phyloP scores from a whole-genome alignment of 2,888 invertebrate genomes.

The Nomada flava region DNA sequence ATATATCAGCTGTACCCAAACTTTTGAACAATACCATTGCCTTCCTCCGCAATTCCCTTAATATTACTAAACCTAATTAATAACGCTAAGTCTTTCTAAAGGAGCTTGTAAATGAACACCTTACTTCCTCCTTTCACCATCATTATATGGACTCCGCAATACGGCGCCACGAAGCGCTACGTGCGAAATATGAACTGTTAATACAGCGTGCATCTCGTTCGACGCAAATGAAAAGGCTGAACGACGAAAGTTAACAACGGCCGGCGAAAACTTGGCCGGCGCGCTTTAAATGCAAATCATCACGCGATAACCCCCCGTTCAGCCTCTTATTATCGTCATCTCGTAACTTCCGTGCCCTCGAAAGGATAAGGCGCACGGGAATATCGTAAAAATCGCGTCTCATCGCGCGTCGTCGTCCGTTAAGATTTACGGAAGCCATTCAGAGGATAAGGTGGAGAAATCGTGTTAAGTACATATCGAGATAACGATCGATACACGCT shows the following conservation, averaged over 20 bases:
- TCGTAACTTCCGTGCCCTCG: slow-evolving; percentile 13
- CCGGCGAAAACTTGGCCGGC: slow-evolving; percentile 16
- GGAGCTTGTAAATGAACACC: not conserved
- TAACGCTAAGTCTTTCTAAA: too few relatives aligned
- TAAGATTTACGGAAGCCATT: slow-evolving; percentile 59
- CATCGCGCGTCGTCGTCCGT: slow-evolving; percentile 18
- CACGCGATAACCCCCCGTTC: slow-evolving; percentile 20
- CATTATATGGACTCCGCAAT: not conserved
- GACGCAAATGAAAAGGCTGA: slow-evolving; percentile 14
- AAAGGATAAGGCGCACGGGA: slow-evolving; percentile 21
- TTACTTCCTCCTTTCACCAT: not conserved
- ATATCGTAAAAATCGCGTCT: slow-evolving; percentile 49
- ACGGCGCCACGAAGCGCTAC: not conserved
- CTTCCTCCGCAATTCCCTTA: not conserved
- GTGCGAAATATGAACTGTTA: slow-evolving; percentile 19
- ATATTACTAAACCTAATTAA: not conserved
- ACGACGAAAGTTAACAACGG: slow-evolving; percentile 4
- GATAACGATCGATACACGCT: slow-evolving; percentile 49
- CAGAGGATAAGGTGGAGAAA: slow-evolving; percentile 35
- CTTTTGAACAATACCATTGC: not conserved
- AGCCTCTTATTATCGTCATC: slow-evolving; percentile 40
- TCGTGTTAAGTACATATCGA: slow-evolving; percentile 43
- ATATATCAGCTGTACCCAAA: not conserved
- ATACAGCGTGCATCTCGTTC: slow-evolving; percentile 15
- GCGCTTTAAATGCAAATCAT: slow-evolving; percentile 53